These are phyloP conservation scores for Tringa solitaria DNA, from an alignment of 2,113 vertebrate genomes.

Conservation along the genomic window DNA sequence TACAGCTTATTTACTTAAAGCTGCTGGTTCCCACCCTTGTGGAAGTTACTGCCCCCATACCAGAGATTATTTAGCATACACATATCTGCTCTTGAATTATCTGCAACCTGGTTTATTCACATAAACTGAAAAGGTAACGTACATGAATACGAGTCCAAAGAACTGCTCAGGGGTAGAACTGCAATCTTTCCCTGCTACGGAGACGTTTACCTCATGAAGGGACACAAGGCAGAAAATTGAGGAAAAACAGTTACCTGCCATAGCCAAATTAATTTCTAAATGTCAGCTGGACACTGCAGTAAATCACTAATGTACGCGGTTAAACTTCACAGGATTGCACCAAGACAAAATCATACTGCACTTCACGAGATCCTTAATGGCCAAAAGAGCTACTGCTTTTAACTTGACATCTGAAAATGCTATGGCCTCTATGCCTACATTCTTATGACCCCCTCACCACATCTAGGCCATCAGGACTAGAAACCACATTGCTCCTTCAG, in stretches of 20 bases:
- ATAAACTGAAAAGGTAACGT: background rate
- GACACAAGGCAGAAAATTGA: background rate
- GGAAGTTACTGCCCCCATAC: accelerated
- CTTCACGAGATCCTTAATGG: background rate
- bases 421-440: background rate
- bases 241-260: background rate
- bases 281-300: background rate
- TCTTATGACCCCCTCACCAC: background rate
- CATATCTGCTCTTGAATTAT: background rate
- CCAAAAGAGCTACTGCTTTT: background rate
- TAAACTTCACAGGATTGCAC: background rate
- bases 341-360: background rate
- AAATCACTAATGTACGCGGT: background rate
- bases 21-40: background rate
- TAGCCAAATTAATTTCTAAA: background rate
- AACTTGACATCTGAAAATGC: background rate
- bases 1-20: background rate
- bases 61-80: background rate
- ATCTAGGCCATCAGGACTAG: background rate
- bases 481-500: background rate
- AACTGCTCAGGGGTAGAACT: background rate
- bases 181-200: background rate
- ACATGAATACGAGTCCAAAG: background rate
- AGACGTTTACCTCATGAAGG: background rate
- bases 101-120: background rate